Percentiles rank a stretch among this genome's conserved stretches.
phyloP scores from a whole-genome alignment of 2,888 invertebrate species.

The Oxyteleia sp. region DNA sequence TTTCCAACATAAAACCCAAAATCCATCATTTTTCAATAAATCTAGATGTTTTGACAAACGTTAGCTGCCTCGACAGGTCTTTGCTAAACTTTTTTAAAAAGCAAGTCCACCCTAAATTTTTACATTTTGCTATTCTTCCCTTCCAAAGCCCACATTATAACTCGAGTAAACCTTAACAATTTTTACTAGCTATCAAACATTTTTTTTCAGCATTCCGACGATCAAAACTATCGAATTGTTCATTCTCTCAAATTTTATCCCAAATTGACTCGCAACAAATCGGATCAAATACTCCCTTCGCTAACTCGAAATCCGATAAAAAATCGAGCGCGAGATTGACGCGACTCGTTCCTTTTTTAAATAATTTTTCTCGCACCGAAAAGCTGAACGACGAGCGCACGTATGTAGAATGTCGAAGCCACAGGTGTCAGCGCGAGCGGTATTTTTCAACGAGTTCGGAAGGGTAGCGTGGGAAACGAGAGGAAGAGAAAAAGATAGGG shows the following conservation, averaged over 20 bases:
- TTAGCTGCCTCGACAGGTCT: too few species aligned
- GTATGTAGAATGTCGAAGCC: constrained; percentile 87
- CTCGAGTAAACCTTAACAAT: too few species aligned
- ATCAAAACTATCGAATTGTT: neutral
- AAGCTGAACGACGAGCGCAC: constrained; percentile 75
- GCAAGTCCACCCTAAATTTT: too few species aligned
- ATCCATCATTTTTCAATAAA: too few species aligned
- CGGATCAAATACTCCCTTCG: constrained; percentile 3
- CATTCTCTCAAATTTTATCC: neutral
- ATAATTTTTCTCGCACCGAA: constrained; percentile 46
- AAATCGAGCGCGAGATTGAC: constrained; percentile 23
- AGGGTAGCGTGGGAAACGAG: constrained; percentile 80
- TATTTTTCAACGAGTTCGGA: constrained; percentile 86
- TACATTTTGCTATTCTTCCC: too few species aligned
- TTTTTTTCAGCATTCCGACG: too few species aligned
- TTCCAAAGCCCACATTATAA: too few species aligned
- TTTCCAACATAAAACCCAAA: too few species aligned
- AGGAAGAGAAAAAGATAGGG: constrained; percentile 76
- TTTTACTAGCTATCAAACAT: too few species aligned
- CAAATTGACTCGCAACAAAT: constrained; percentile 17
- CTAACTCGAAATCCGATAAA: constrained; percentile 42
- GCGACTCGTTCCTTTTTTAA: neutral
- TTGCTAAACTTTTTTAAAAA: too few species aligned
- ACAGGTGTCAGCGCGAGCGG: constrained; percentile 87
- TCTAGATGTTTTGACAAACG: too few species aligned